These are phyloP conservation scores for Brachypteracias leptosomus DNA, from an alignment of 2,113 vertebrate genomes.

Conservation along the genomic window DNA sequence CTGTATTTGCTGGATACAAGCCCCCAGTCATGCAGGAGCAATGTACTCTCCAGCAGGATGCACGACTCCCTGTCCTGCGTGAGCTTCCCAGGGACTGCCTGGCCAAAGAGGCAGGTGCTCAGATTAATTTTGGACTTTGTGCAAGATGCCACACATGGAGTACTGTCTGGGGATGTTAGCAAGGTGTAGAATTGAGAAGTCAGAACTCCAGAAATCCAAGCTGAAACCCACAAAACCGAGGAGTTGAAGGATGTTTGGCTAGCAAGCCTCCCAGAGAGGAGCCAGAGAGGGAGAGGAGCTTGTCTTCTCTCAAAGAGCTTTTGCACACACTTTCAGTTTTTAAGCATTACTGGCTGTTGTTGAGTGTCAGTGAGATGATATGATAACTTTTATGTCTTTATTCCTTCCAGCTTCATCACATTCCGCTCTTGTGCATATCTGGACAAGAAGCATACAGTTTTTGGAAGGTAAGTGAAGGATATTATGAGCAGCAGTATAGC, in stretches of 20 bases:
- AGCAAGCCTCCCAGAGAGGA: neutral
- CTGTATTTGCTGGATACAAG: neutral
- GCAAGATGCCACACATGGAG: neutral
- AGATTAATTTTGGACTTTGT: neutral
- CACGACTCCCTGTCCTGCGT: neutral
- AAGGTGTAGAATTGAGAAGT: neutral
- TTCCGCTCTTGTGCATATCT: constrained; percentile 94
- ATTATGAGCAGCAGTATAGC: neutral
- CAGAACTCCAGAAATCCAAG: neutral
- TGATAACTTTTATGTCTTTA: neutral
- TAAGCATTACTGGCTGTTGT: neutral
- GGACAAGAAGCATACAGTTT: constrained; percentile 95
- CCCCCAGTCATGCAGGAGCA: fast-evolving
- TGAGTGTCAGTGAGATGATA: neutral
- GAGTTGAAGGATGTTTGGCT: neutral
- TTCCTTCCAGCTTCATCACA: constrained; percentile 89
- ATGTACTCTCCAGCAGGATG: neutral
- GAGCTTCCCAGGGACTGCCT: neutral
- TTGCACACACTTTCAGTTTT: neutral
- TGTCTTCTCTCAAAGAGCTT: neutral
- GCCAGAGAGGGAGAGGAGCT: neutral
- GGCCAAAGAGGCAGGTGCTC: neutral
- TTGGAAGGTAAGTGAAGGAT: constrained; percentile 84
- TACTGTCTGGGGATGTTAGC: neutral
- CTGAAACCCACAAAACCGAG: neutral